These are phyloP conservation scores for Gadopsis marmoratus DNA, from an alignment of 2,797 vertebrate species.

Conservation along the genomic window DNA sequence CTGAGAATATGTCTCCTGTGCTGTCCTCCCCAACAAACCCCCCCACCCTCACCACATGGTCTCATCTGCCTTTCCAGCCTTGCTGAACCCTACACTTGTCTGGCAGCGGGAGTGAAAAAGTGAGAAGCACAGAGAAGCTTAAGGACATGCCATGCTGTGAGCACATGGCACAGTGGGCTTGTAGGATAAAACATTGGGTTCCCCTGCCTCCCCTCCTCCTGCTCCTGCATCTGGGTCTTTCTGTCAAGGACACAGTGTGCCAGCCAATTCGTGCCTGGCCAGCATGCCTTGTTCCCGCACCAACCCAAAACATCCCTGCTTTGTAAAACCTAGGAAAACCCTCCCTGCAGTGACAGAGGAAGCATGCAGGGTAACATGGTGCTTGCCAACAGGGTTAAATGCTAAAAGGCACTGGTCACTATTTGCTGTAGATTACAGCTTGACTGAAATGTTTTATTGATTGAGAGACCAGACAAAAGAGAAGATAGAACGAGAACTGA, in stretches of 20 bases:
- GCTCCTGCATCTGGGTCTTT: constrained; percentile 51
- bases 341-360: constrained; percentile 26
- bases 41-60: not conserved
- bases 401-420: constrained; percentile 33
- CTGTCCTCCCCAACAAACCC: not conserved
- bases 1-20: constrained; percentile 38
- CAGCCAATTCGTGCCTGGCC: constrained; percentile 56
- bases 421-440: constrained; percentile 41
- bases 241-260: constrained; percentile 70
- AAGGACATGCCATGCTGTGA: constrained; percentile 47
- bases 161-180: constrained; percentile 50
- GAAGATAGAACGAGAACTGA: not conserved
- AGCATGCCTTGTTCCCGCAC: constrained; percentile 45
- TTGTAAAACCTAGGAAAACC: constrained; percentile 63
- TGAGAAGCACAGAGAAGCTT: constrained; percentile 36
- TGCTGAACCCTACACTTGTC: constrained; percentile 34
- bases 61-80: constrained; percentile 3
- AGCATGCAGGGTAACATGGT: not conserved
- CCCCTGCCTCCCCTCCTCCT: constrained; percentile 35
- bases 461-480: constrained; percentile 4
- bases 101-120: constrained; percentile 38
- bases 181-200: constrained; percentile 40
- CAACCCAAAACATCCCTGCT: constrained; percentile 30
- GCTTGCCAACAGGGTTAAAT: constrained; percentile 55
- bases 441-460: constrained; percentile 28